Conservation (phyloP, 1,140 invertebrate species). For the Philotrypesis tridentata region DNA sequence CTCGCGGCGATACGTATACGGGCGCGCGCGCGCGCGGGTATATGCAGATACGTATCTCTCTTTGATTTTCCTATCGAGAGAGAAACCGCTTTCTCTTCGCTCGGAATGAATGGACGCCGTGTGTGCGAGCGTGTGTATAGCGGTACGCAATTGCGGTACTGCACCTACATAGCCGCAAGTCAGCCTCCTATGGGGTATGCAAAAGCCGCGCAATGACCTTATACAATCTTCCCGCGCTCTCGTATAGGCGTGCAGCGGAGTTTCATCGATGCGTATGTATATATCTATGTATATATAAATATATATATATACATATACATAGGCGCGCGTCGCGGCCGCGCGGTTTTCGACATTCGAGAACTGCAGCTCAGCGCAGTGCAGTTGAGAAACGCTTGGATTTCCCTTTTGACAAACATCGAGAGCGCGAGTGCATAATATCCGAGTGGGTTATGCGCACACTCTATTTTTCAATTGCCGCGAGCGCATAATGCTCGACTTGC, state of each 20-base stretch:
- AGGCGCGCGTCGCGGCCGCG: no score
- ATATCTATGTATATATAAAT: no score
- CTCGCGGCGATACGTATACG: no score
- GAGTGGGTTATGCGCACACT: no score
- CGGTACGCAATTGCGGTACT: conserved; percentile 1
- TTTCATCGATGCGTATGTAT: not conserved
- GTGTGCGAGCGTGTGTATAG: not conserved
- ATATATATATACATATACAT: no score
- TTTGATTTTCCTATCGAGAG: conserved; percentile 27
- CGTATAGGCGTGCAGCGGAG: not conserved
- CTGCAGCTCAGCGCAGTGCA: no score
- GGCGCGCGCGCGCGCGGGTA: no score
- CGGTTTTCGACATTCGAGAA: no score
- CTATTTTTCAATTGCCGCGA: not conserved
- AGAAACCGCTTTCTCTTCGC: conserved; percentile 31
- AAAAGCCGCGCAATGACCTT: conserved; percentile 5
- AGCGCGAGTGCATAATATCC: no score
- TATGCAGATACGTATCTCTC: not conserved
- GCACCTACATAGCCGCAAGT: not conserved
- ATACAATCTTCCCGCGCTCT: not conserved
- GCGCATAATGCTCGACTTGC: no score
- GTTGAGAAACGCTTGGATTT: not conserved
- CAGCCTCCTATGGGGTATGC: conserved; percentile 2
- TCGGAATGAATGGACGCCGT: conserved; percentile 6
- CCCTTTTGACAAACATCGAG: not conserved